Percentiles rank a stretch among this genome's conserved stretches.
Conservation (phyloP, 2,888 invertebrate species). For the Hybos culiciformis region DNA sequence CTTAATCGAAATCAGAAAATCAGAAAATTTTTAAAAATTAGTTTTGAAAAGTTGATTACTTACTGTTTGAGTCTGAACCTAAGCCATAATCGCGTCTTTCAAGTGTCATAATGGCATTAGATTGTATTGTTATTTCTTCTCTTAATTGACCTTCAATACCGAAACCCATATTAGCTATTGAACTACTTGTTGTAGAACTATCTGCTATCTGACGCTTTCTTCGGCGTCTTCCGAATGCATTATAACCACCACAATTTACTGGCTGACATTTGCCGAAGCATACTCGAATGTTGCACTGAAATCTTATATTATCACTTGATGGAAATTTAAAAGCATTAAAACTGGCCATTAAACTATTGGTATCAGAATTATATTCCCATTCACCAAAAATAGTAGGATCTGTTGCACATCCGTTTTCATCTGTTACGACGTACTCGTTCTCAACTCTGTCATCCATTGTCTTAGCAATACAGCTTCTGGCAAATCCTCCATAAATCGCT, state of each 20-base stretch:
- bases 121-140: slow-evolving; percentile 86
- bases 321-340: slow-evolving; percentile 95
- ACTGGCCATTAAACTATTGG: slow-evolving; percentile 70
- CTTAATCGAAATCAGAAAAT: background rate
- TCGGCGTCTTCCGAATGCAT: slow-evolving; percentile 75
- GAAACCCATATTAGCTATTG: slow-evolving; percentile 40
- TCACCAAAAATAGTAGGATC: slow-evolving; percentile 87
- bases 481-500: slow-evolving; percentile 89
- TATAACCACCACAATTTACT: slow-evolving; percentile 82
- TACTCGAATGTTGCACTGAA: slow-evolving; percentile 90
- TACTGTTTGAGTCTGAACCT: slow-evolving; percentile 62
- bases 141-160: slow-evolving; percentile 64
- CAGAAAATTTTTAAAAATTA: background rate
- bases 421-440: slow-evolving; percentile 84
- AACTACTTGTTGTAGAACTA: slow-evolving; percentile 23
- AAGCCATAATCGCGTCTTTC: slow-evolving; percentile 71
- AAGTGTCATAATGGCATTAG: slow-evolving; percentile 80
- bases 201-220: slow-evolving; percentile 46
- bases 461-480: slow-evolving; percentile 83
- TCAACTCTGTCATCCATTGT: slow-evolving; percentile 79
- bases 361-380: slow-evolving; percentile 79
- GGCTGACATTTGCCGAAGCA: slow-evolving; percentile 93
- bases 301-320: slow-evolving; percentile 82
- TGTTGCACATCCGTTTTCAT: slow-evolving; percentile 86
- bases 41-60: slow-evolving; percentile 15